Conservation (phyloP, 2,797 vertebrate species). For the Dicrostonyx torquatus region DNA sequence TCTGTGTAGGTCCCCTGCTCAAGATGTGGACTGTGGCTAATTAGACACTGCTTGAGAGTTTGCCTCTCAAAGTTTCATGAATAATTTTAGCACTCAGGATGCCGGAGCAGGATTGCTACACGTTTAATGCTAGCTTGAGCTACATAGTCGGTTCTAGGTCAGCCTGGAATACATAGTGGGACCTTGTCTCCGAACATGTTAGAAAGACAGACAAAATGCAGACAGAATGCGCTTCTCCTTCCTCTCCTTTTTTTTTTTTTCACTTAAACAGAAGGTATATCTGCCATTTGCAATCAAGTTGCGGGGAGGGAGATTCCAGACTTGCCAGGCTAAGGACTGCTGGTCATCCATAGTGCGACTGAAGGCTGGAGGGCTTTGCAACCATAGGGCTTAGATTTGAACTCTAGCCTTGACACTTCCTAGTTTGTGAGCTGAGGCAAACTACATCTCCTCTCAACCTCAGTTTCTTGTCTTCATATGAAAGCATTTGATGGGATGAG, state of each 20-base stretch:
- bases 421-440: constrained; percentile 6
- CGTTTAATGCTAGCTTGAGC: not conserved
- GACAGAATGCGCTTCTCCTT: not conserved
- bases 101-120: not conserved
- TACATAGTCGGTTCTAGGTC: not conserved
- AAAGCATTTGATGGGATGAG: not conserved
- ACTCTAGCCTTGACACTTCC: not conserved
- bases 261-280: not conserved
- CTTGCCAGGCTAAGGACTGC: not conserved
- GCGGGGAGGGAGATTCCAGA: not conserved
- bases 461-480: constrained; percentile 18
- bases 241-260: not conserved
- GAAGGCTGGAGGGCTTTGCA: not conserved
- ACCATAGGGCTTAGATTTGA: not conserved
- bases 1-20: not conserved
- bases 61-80: not conserved
- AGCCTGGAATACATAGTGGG: not conserved
- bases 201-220: not conserved
- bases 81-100: not conserved
- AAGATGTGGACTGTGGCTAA: not conserved
- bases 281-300: not conserved
- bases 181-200: not conserved
- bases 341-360: not conserved
- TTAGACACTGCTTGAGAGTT: not conserved
- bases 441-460: not conserved